Evolutionary conservation across 2,113 vertebrate species (phyloP).

Genomic region (Chaetorhynchus papuensis): DNA sequence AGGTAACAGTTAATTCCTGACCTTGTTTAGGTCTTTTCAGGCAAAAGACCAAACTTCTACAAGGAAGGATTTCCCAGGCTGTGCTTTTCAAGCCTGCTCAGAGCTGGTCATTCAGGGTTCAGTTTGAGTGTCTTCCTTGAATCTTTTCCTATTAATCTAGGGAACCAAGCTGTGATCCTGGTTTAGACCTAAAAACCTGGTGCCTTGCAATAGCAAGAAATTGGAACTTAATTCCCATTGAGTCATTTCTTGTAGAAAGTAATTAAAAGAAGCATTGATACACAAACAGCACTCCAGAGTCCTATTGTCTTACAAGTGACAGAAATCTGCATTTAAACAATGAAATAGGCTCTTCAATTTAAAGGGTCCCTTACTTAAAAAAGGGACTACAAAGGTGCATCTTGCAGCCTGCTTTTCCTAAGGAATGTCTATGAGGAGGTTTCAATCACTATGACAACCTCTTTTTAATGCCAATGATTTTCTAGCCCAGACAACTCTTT

Average conservation of each 20-base stretch:
- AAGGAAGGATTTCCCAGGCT: conserved; percentile 45
- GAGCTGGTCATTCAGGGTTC: background rate
- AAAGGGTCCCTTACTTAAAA: conserved; percentile 69
- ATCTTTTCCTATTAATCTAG: background rate
- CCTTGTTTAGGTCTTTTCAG: background rate
- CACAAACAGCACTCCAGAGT: conserved; percentile 66
- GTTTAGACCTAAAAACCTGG: conserved; percentile 16
- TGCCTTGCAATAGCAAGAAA: conserved; percentile 32
- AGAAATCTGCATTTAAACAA: conserved; percentile 76
- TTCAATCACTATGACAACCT: conserved; percentile 77
- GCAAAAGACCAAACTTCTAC: background rate
- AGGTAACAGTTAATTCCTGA: background rate
- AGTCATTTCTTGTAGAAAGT: conserved; percentile 64
- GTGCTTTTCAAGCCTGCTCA: conserved; percentile 61
- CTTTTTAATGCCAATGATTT: conserved; percentile 67
- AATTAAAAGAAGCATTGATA: conserved; percentile 72
- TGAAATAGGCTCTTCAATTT: conserved; percentile 66
- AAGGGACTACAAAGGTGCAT: conserved; percentile 69
- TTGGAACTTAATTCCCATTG: conserved; percentile 55
- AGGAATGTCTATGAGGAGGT: conserved; percentile 68
- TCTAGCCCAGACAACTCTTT: conserved; percentile 66
- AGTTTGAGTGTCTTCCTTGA: background rate
- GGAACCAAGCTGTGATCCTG: conserved; percentile 27
- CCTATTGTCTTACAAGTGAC: conserved; percentile 70
- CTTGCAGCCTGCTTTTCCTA: conserved; percentile 64